Conservation (phyloP, 2,888 invertebrate species). For the Nephrotoma guestfalica region DNA sequence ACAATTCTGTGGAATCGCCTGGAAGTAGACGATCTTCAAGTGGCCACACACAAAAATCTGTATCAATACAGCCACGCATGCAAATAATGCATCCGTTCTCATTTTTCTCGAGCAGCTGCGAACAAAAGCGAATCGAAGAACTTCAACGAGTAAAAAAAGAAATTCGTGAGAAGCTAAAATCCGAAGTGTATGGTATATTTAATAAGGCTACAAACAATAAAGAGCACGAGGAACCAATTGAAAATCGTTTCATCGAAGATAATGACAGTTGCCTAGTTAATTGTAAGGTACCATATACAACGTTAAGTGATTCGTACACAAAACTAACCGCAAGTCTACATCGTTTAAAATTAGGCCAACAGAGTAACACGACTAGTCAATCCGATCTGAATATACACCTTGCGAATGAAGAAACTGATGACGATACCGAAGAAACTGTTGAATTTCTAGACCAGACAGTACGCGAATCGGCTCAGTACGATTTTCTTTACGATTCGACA, state of each 20-base stretch:
- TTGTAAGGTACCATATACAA: background rate
- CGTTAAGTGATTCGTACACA: background rate
- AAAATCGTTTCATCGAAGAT: background rate
- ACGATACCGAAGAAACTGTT: background rate
- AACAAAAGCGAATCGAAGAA: background rate
- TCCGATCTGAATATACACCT: background rate
- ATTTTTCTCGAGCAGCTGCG: background rate
- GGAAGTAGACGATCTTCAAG: background rate
- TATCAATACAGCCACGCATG: background rate
- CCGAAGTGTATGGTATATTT: background rate
- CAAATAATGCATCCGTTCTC: background rate
- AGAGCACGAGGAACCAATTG: background rate
- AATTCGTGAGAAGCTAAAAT: background rate
- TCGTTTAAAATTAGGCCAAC: background rate
- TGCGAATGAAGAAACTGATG: background rate
- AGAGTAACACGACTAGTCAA: background rate
- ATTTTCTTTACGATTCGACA: background rate
- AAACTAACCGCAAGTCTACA: background rate
- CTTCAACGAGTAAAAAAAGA: background rate
- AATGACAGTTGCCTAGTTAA: background rate
- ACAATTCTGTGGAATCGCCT: background rate
- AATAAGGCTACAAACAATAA: background rate
- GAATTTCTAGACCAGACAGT: background rate
- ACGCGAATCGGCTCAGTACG: background rate
- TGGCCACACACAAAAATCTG: background rate